Conservation (phyloP, 2,797 vertebrate species). For the Eurystomus glaucurus region DNA sequence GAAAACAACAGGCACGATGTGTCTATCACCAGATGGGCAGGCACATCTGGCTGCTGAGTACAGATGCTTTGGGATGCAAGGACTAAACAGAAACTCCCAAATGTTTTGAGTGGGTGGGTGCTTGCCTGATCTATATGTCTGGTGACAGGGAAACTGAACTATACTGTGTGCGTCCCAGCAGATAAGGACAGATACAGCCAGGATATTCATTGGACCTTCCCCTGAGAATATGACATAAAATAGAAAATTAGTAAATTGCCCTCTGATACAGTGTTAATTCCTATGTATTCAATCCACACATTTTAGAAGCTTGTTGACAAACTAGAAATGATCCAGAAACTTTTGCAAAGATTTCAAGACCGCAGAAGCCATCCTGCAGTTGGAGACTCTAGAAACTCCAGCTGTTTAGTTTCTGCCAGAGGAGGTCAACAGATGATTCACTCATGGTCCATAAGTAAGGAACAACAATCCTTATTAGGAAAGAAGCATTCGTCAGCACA, state of each 20-base stretch:
- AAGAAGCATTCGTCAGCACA: background rate
- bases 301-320: slow-evolving; percentile 39
- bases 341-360: slow-evolving; percentile 21
- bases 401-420: background rate
- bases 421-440: background rate
- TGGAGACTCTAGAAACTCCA: background rate
- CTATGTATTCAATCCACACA: slow-evolving; percentile 22
- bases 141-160: background rate
- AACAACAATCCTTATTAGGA: background rate
- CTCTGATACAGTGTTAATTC: slow-evolving; percentile 13
- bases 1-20: background rate
- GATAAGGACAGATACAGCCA: background rate
- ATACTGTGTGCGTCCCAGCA: background rate
- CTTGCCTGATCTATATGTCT: background rate
- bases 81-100: background rate
- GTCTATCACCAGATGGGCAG: background rate
- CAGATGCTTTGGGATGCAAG: background rate
- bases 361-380: background rate
- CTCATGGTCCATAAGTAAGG: background rate
- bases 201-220: slow-evolving; percentile 6
- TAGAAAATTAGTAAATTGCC: slow-evolving; percentile 18
- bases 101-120: background rate
- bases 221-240: background rate
- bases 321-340: slow-evolving; percentile 37
- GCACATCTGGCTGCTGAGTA: background rate